A percentile compares a stretch with the other conserved stretches of the same genome.
Evolutionary conservation across 2,797 vertebrate genomes (phyloP).

Genomic region (Ispidina lecontei): DNA sequence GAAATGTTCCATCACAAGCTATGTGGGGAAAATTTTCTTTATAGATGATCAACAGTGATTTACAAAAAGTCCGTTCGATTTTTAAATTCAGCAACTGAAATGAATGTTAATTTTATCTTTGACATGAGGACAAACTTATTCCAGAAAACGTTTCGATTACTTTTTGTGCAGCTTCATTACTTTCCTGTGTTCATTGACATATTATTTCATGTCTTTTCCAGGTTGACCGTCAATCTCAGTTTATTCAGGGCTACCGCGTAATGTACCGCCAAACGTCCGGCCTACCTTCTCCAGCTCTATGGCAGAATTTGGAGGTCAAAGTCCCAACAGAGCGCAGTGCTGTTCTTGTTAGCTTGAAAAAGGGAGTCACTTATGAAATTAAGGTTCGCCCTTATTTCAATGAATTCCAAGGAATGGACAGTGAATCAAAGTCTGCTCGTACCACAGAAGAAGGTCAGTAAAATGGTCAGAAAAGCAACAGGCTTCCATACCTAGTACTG

Average conservation of each 20-base stretch:
- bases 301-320: conserved; percentile 94
- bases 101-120: neutral
- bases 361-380: conserved; percentile 94
- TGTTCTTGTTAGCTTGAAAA: conserved; percentile 89
- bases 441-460: conserved; percentile 94
- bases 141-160: neutral
- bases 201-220: conserved; percentile 51
- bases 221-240: conserved; percentile 98
- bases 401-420: conserved; percentile 98
- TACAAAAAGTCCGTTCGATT: neutral
- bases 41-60: neutral
- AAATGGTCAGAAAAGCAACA: neutral
- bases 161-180: neutral
- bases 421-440: conserved; percentile 91
- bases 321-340: conserved; percentile 90
- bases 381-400: conserved; percentile 98
- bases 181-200: neutral
- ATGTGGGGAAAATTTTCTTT: neutral
- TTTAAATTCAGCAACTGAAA: neutral
- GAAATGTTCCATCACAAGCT: neutral
- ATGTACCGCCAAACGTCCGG: conserved; percentile 93
- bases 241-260: conserved; percentile 97
- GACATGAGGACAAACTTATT: neutral
- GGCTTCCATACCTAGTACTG: neutral
- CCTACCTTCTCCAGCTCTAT: conserved; percentile 83